Conservation (phyloP, 2,113 vertebrate genomes). For the Sterna hirundo region DNA sequence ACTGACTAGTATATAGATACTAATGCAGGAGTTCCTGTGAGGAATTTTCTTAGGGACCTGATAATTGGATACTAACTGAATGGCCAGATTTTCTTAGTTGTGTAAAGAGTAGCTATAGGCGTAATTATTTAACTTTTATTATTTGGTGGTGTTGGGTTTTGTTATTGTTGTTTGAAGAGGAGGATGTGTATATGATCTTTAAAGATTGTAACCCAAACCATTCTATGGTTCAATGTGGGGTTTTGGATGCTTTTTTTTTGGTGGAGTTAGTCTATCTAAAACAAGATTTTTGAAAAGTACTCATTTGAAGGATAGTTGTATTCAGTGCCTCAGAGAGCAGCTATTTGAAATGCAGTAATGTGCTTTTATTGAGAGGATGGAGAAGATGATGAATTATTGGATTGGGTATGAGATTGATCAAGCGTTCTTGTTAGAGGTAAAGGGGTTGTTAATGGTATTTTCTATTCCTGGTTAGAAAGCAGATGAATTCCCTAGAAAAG, state of each 20-base stretch:
- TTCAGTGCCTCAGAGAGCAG: not conserved
- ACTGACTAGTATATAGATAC: not conserved
- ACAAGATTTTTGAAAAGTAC: not conserved
- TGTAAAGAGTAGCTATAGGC: not conserved
- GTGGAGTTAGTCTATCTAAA: not conserved
- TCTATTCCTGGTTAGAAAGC: not conserved
- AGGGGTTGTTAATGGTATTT: not conserved
- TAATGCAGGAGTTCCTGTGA: not conserved
- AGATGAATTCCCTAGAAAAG: not conserved
- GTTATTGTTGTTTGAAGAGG: not conserved
- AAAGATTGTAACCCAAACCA: not conserved
- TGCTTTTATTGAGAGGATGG: not conserved
- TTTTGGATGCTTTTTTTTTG: not conserved
- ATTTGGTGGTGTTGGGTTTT: not conserved
- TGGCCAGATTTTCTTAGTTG: not conserved
- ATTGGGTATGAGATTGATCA: not conserved
- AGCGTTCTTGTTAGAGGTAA: not conserved
- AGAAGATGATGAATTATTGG: not conserved
- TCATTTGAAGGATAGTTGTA: not conserved
- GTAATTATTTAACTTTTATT: not conserved
- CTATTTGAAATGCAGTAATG: not conserved
- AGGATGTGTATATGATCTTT: not conserved
- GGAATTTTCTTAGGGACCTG: not conserved
- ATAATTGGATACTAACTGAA: not conserved
- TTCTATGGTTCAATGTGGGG: not conserved